A percentile compares a stretch with the other conserved stretches of the same genome.
Conservation (phyloP, 2,888 invertebrate genomes). For the Hermaeophaga mercurialis region DNA sequence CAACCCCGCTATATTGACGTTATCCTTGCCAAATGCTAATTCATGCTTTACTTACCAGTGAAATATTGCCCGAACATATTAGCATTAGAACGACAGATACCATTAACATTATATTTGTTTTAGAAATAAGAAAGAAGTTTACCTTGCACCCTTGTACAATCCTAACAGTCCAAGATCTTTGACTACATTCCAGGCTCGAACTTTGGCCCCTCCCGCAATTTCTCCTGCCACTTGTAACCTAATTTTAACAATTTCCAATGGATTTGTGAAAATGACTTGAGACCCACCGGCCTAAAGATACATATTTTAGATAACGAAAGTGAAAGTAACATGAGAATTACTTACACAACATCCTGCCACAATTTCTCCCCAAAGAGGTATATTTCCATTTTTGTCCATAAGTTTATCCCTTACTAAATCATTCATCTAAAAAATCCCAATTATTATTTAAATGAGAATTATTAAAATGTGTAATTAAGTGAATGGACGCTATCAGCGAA, state of each 20-base stretch:
- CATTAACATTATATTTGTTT: background rate
- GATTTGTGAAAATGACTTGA: conserved; percentile 98
- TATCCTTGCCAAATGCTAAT: no score
- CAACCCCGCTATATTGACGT: no score
- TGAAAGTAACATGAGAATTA: conserved; percentile 50
- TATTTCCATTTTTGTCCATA: conserved; percentile 82
- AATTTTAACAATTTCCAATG: conserved; percentile 98
- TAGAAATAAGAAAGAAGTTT: conserved; percentile 1
- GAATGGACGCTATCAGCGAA: no score
- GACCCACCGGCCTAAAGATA: conserved; percentile 83
- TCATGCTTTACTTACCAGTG: no score
- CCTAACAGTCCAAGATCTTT: conserved; percentile 95
- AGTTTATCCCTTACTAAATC: conserved; percentile 95
- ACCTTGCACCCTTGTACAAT: conserved; percentile 85
- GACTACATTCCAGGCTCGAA: conserved; percentile 88
- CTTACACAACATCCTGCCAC: conserved; percentile 92
- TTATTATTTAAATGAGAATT: no score
- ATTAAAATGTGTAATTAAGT: no score
- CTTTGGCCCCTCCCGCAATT: conserved; percentile 82
- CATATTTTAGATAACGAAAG: no score
- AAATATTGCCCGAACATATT: no score
- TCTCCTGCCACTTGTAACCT: conserved; percentile 98
- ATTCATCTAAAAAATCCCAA: conserved; percentile 75
- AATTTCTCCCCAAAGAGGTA: conserved; percentile 84
- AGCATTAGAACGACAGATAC: no score